phyloP scores from a whole-genome alignment of 2,113 vertebrate species.

The Centrocercus urophasianus region DNA sequence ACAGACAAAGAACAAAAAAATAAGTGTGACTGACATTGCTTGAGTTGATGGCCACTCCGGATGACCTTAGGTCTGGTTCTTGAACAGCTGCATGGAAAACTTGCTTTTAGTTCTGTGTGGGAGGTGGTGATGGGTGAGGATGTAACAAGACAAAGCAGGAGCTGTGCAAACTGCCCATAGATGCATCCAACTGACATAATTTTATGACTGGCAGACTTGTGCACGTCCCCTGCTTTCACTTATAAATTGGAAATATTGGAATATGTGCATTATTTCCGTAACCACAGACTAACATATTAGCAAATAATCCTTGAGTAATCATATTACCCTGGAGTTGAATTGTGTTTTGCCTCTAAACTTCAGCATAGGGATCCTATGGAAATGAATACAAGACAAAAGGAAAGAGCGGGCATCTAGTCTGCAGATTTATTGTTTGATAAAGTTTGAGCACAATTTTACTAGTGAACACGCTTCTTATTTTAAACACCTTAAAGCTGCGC shows the following conservation, averaged over 20 bases:
- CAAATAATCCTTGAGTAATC: slow-evolving; percentile 16
- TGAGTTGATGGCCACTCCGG: neutral
- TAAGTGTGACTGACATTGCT: neutral
- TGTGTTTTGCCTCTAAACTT: neutral
- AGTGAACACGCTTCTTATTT: neutral
- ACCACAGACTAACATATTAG: slow-evolving; percentile 2
- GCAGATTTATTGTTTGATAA: neutral
- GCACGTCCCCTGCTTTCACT: neutral
- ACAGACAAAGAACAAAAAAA: neutral
- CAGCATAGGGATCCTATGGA: neutral
- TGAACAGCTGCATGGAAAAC: neutral
- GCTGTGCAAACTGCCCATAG: neutral
- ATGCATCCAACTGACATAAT: neutral
- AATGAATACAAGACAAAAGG: neutral
- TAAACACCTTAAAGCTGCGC: neutral
- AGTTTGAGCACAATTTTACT: neutral
- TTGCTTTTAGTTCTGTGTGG: neutral
- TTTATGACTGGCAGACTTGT: neutral
- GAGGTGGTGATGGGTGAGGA: neutral
- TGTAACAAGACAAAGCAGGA: neutral
- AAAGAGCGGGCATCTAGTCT: neutral
- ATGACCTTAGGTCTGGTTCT: neutral
- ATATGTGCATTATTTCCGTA: neutral
- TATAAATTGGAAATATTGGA: neutral
- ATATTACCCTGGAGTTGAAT: neutral